Conservation (phyloP, 2,888 invertebrate genomes). For the Augochlorella aurata region DNA sequence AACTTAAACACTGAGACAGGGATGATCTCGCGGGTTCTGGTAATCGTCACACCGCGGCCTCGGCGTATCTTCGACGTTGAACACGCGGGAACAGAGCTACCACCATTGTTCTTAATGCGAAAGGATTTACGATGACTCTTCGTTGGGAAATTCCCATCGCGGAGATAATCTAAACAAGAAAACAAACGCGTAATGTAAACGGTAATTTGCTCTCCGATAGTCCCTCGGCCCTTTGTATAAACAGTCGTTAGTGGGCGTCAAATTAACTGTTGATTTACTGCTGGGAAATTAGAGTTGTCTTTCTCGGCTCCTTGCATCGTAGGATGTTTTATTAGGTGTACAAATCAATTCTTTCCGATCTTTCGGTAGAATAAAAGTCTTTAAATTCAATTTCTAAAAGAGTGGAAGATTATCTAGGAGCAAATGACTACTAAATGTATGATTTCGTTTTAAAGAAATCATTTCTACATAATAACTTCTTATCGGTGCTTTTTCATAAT, state of each 20-base stretch:
- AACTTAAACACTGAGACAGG: slow-evolving; percentile 71
- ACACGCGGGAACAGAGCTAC: slow-evolving; percentile 19
- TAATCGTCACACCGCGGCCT: slow-evolving; percentile 66
- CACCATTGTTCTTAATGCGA: slow-evolving; percentile 17
- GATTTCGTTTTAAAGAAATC: too few relatives aligned
- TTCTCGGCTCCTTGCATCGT: neutral
- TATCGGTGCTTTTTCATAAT: too few relatives aligned
- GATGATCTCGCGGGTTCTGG: slow-evolving; percentile 71
- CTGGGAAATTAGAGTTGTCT: neutral
- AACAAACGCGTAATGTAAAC: neutral
- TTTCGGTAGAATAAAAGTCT: too few relatives aligned
- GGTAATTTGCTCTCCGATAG: neutral
- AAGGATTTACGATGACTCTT: slow-evolving; percentile 1
- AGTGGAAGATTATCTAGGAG: too few relatives aligned
- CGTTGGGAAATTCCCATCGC: slow-evolving; percentile 1
- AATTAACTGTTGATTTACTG: neutral
- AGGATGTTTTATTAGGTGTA: neutral
- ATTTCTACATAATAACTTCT: too few relatives aligned
- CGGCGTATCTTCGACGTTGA: slow-evolving; percentile 55
- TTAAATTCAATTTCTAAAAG: too few relatives aligned
- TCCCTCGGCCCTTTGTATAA: neutral
- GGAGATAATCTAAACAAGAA: neutral
- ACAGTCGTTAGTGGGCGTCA: neutral
- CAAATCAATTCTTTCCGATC: too few relatives aligned
- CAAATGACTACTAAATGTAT: too few relatives aligned